Conservation (phyloP, 1,140 invertebrate species). For the Cherax destructor region DNA sequence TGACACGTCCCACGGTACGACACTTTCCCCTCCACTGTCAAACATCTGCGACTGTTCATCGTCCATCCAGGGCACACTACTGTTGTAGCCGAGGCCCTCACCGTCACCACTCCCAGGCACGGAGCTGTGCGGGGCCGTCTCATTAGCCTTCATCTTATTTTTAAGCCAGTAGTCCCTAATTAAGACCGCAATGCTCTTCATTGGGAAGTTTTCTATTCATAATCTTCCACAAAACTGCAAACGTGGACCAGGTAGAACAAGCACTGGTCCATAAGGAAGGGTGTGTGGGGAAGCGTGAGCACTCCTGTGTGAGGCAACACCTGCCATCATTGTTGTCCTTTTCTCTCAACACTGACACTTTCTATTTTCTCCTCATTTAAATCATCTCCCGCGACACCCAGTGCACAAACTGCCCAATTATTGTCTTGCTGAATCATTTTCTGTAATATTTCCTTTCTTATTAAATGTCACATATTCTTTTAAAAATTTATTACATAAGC, state of each 20-base stretch:
- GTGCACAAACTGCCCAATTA: neutral
- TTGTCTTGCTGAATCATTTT: neutral
- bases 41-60: constrained; percentile 42
- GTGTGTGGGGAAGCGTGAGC: no score
- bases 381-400: neutral
- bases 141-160: constrained; percentile 14
- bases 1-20: neutral
- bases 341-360: neutral
- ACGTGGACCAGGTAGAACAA: neutral
- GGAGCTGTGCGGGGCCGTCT: neutral
- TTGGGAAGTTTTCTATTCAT: neutral
- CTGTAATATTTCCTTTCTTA: no score
- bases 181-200: constrained; percentile 30
- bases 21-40: constrained; percentile 36
- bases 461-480: no score
- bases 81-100: neutral
- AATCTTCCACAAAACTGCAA: neutral
- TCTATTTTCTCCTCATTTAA: neutral
- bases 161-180: constrained; percentile 38
- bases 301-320: neutral
- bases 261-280: neutral
- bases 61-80: constrained; percentile 12
- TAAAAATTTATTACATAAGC: no score
- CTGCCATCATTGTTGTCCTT: neutral
- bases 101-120: neutral